Evolutionary conservation across 2,113 vertebrate genomes (phyloP), one percentile per base, ranked within the genome.

Genomic region (Vidua macroura): DNA sequence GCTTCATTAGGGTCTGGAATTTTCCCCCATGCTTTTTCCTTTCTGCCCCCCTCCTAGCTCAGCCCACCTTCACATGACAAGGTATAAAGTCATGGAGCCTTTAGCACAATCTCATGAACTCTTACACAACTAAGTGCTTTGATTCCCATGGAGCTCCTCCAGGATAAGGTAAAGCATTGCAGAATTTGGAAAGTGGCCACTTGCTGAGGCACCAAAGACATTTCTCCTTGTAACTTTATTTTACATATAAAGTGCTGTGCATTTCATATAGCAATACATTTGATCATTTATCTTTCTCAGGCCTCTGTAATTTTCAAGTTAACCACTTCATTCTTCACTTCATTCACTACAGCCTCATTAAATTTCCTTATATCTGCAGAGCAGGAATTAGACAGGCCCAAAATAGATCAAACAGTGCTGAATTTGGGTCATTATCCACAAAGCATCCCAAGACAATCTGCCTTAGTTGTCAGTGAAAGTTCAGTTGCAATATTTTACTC

Each of bases 391-490:
- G 66, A 63, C 25, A 48, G 53, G 48, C 84, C 46, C 46, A 94
- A 39, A 95, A 87, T 23, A 94, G 78, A 89, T 86, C 64, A 86
- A 88, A 94, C 37, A 59, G 63, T 51, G 44, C 75, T 91, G 78
- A 90, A 92, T 93, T 90, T 91, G 82, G 78, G 59, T 92, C 87
- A 88, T 66, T 62, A 80, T 46, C 51, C 63, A 67, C 51, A 77
- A 62, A 86, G 55, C n/a, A 66, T 80, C 93, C 72, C 83, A 88
- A 92, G 87, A 80, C 28, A 35, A 43, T 49, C 67, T 95, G 72
- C 67, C n/a, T 80, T n/a, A 79, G n/a, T 11, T 83, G 41, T 31
- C 75, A 83, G 58, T 12, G 15, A 7, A 94, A 84, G 78, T 91
- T 96, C 74, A 89, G 83, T 86, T 39, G 20, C 49, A 64, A 5